phyloP scores from a whole-genome alignment of 92 coral and sea anemone genomes.

The Porites cylindrica region DNA sequence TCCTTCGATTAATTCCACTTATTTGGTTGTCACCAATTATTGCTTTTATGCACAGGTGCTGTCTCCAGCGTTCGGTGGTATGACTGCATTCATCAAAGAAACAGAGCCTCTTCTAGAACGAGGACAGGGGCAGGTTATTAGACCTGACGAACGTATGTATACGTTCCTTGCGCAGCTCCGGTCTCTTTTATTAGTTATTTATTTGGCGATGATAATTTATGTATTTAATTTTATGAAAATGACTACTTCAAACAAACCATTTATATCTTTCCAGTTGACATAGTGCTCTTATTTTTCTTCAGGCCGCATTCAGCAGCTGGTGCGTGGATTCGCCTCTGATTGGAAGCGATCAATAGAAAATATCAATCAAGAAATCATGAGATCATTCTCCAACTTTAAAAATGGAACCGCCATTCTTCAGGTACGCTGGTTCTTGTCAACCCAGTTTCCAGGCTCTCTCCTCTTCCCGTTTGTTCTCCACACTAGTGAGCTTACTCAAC shows the following conservation, averaged over 20 bases:
- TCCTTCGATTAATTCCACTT: neutral
- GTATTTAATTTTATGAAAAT: too few relatives aligned
- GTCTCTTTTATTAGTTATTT: too few relatives aligned
- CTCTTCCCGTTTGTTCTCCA: too few relatives aligned
- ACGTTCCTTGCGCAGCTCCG: neutral
- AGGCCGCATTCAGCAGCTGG: conserved; percentile 96
- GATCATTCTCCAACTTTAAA: conserved; percentile 97
- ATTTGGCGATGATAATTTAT: too few relatives aligned
- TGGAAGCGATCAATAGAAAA: conserved; percentile 96
- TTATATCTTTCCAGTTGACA: neutral
- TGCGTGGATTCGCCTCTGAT: conserved; percentile 98
- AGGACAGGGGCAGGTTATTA: conserved; percentile 94
- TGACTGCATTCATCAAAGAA: conserved; percentile 96
- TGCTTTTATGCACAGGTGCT: conserved; percentile 70
- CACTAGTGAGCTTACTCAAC: too few relatives aligned
- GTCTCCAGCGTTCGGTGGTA: conserved; percentile 98
- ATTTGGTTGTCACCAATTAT: too few relatives aligned
- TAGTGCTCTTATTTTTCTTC: neutral
- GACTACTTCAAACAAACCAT: neutral
- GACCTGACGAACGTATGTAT: conserved; percentile 94
- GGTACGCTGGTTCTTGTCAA: conserved; percentile 42
- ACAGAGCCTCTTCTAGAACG: conserved; percentile 93
- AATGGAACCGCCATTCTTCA: conserved; percentile 97
- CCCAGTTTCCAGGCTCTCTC: too few relatives aligned
- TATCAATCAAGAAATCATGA: conserved; percentile 97